Evolutionary conservation across 2,113 vertebrate species (phyloP).

Genomic region (Gnathonemus echidnorhynchus): DNA sequence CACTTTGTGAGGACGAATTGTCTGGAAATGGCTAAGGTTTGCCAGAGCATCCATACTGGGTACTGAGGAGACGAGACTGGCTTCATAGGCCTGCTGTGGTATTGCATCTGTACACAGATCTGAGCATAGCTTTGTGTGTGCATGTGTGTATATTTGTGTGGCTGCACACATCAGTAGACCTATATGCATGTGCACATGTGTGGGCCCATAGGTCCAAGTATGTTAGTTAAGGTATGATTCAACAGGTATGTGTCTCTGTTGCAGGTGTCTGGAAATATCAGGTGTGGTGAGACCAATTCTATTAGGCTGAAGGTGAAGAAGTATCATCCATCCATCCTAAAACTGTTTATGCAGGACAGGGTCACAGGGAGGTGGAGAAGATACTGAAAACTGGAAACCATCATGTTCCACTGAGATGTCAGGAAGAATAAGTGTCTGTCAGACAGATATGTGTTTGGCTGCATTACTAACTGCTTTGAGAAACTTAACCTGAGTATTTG

Average conservation of each 20-base stretch:
- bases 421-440: not conserved
- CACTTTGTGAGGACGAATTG: not conserved
- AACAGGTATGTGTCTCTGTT: not conserved
- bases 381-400: conserved; percentile 2
- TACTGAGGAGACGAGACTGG: not conserved
- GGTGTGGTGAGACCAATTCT: not conserved
- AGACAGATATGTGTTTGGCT: conserved; percentile 19
- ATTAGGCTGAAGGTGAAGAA: not conserved
- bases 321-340: not conserved
- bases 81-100: not conserved
- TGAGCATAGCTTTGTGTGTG: not conserved
- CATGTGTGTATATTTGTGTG: not conserved
- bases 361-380: not conserved
- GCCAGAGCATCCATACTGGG: not conserved
- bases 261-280: not conserved
- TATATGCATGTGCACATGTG: not conserved
- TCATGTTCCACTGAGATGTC: not conserved
- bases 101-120: not conserved
- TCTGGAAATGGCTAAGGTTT: not conserved
- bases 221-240: not conserved
- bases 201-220: not conserved
- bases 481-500: conserved; percentile 7
- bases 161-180: not conserved
- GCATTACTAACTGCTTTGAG: conserved; percentile 16
- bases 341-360: not conserved